A percentile compares a stretch with the other conserved stretches of the same genome.
These are phyloP conservation scores for Stegodyphus dumicola DNA, from an alignment of 1,140 invertebrate species.

Conservation along the genomic window DNA sequence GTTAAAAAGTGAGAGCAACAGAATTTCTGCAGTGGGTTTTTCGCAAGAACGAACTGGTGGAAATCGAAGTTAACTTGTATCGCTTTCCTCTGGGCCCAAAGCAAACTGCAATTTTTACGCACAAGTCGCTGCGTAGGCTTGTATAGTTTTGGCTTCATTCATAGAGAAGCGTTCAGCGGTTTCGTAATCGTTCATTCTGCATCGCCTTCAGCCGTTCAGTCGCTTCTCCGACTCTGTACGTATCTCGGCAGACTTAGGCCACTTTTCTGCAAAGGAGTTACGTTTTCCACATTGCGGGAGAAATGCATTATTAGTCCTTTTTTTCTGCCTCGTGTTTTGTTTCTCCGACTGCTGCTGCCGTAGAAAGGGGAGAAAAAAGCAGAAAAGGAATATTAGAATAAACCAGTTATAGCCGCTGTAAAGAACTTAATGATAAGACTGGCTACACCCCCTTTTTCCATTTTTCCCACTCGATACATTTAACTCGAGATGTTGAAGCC, in stretches of 20 bases:
- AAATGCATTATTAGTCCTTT: constrained; percentile 35
- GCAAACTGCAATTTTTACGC: too few species aligned
- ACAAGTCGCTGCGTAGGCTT: too few species aligned
- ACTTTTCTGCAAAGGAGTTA: constrained; percentile 10
- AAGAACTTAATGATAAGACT: constrained; percentile 59
- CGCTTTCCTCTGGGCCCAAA: too few species aligned
- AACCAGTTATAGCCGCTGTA: constrained; percentile 50
- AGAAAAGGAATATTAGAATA: constrained; percentile 52
- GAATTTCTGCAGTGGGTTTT: too few species aligned
- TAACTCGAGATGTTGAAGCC: constrained; percentile 53
- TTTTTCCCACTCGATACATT: constrained; percentile 58
- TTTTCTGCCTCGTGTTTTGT: constrained; percentile 36
- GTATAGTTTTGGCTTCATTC: too few species aligned
- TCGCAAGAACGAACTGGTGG: too few species aligned
- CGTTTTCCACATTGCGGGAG: background rate
- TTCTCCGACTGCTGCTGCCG: constrained; percentile 44
- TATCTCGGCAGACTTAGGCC: background rate
- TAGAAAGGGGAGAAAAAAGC: constrained; percentile 10
- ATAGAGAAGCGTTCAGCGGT: too few species aligned
- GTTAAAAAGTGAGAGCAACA: too few species aligned
- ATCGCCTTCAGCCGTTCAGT: too few species aligned
- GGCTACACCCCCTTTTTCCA: constrained; percentile 49
- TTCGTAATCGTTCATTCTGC: too few species aligned
- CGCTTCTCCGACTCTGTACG: too few species aligned
- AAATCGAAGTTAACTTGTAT: too few species aligned